phyloP scores from a whole-genome alignment of 2,888 invertebrate genomes.

The Pristionchus exspectatus region DNA sequence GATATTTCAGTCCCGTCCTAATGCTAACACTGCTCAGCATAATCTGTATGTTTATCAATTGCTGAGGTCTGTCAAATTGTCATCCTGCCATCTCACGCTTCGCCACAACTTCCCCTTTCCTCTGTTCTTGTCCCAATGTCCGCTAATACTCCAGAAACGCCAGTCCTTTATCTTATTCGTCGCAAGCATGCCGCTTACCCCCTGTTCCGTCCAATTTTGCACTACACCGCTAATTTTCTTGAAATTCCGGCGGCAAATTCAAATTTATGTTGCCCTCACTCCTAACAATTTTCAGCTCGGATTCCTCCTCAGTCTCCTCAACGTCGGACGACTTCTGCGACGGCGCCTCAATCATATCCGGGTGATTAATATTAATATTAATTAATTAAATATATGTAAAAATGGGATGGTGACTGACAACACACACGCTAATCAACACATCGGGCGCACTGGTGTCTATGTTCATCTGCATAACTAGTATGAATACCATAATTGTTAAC shows the following conservation, averaged over 20 bases:
- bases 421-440: conserved; percentile 28
- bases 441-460: not conserved
- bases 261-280: not conserved
- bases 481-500: too few species aligned
- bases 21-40: not conserved
- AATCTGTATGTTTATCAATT: not conserved
- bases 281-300: conserved; percentile 9
- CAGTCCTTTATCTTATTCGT: not conserved
- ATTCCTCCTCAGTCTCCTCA: not conserved
- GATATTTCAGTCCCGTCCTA: not conserved
- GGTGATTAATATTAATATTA: conserved; percentile 25
- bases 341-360: not conserved
- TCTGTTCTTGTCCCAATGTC: not conserved
- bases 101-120: not conserved
- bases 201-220: not conserved
- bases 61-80: not conserved
- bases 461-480: not conserved
- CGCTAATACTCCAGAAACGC: not conserved
- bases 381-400: not conserved
- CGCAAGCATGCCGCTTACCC: not conserved
- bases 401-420: not conserved
- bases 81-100: not conserved
- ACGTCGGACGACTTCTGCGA: conserved; percentile 39
- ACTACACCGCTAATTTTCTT: not conserved
- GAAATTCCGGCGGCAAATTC: not conserved